These are phyloP conservation scores for Mnemiopsis leidyi DNA, from an alignment of 37 sponge, comb jelly and placozoan genomes.

Conservation along the genomic window DNA sequence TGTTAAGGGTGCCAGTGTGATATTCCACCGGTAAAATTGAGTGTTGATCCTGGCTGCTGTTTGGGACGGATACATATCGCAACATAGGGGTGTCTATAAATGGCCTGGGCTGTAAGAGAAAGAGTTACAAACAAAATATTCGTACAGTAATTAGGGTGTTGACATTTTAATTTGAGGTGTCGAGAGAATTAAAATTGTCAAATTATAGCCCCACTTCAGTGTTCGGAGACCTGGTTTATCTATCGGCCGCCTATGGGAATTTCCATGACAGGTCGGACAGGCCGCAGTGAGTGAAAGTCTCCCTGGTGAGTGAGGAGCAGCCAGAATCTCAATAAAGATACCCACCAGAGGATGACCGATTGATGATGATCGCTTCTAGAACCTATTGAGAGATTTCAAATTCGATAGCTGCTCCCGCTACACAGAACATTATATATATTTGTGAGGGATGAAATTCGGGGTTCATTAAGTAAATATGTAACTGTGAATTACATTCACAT, in stretches of 20 bases:
- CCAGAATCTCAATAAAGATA: too few species aligned
- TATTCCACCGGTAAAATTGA: neutral
- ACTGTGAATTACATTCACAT: neutral
- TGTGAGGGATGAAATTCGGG: too few species aligned
- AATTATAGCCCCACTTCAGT: neutral
- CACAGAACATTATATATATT: too few species aligned
- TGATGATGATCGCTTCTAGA: too few species aligned
- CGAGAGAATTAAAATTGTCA: neutral
- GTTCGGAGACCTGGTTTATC: neutral
- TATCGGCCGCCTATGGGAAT: neutral
- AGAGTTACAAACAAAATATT: neutral
- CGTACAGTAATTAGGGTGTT: neutral
- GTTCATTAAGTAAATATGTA: neutral
- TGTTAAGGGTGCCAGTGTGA: neutral
- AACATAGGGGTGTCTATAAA: neutral
- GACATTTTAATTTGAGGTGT: neutral
- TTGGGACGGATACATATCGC: neutral
- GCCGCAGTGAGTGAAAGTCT: too few species aligned
- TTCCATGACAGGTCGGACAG: too few species aligned
- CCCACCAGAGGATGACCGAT: too few species aligned
- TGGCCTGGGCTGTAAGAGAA: neutral
- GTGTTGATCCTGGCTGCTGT: neutral
- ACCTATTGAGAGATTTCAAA: neutral
- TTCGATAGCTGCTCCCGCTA: neutral
- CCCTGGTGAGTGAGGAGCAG: too few species aligned